Conservation (phyloP, 1,140 invertebrate species). For the Episyrphus balteatus region DNA sequence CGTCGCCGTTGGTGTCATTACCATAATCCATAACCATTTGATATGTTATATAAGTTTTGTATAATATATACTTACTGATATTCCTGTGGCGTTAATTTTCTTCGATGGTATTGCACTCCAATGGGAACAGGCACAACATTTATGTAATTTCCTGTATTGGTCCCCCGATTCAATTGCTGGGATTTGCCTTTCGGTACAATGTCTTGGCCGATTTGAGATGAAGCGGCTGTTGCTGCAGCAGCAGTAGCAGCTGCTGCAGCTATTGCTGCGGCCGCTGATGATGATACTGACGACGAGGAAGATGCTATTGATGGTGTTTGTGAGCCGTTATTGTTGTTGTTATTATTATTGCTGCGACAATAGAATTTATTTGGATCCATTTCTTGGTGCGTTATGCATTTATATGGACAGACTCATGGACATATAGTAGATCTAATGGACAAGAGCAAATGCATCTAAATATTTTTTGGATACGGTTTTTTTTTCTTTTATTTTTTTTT, state of each 20-base stretch:
- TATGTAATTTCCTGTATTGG: constrained; percentile 23
- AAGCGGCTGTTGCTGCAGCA: not conserved
- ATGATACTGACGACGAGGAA: constrained; percentile 12
- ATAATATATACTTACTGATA: constrained; percentile 28
- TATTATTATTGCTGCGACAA: constrained; percentile 12
- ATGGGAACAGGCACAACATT: constrained; percentile 32
- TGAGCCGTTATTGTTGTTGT: not conserved
- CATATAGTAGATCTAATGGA: not conserved
- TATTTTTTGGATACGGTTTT: not conserved
- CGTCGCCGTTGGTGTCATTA: too few relatives aligned
- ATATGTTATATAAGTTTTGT: not conserved
- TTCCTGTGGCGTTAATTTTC: constrained; percentile 29
- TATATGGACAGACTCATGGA: not conserved
- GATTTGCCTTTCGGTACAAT: constrained; percentile 4
- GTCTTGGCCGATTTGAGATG: not conserved
- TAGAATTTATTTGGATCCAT: constrained; percentile 33
- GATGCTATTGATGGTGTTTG: constrained; percentile 15
- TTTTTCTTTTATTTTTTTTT: not conserved
- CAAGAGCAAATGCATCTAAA: not conserved
- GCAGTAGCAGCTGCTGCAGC: not conserved
- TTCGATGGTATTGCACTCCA: constrained; percentile 31
- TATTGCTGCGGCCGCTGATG: constrained; percentile 9
- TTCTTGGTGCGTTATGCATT: not conserved
- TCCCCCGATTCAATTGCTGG: not conserved
- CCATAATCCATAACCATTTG: too few relatives aligned